These are phyloP conservation scores for Rhyacophila evoluta DNA, from an alignment of 2,888 invertebrate species.

Conservation along the genomic window DNA sequence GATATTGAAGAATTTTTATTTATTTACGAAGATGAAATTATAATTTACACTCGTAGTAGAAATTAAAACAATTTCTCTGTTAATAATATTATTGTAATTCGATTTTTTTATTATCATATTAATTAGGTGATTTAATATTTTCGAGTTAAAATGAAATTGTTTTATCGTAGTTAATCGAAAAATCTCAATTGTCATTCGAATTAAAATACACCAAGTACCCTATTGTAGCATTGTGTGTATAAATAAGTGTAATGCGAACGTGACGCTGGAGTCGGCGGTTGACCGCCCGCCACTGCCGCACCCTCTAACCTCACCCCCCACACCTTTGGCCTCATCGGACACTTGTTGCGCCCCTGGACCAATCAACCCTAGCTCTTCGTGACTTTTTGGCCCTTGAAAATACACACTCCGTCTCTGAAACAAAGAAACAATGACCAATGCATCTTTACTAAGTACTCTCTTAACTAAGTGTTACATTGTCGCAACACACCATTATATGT, in stretches of 20 bases:
- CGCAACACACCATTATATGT: no score
- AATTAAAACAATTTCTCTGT: no score
- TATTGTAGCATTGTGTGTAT: not conserved
- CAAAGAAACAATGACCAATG: not conserved
- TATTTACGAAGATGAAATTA: no score
- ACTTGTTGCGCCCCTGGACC: constrained; percentile 24
- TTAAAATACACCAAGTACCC: not conserved
- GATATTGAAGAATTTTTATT: no score
- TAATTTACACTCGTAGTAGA: no score
- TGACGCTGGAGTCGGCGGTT: not conserved
- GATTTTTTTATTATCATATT: no score
- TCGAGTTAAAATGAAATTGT: not conserved
- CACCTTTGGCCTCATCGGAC: constrained; percentile 3
- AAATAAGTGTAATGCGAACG: not conserved
- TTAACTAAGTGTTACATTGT: not conserved
- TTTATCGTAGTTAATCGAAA: not conserved
- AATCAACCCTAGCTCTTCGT: not conserved
- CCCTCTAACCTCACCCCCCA: not conserved
- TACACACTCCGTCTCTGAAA: not conserved
- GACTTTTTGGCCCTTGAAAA: constrained; percentile 20
- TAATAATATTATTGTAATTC: no score
- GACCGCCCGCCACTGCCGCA: not conserved
- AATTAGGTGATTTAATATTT: no score
- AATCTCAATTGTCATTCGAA: not conserved
- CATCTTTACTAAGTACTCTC: not conserved